These are phyloP conservation scores for Prunella fulvescens DNA, from an alignment of 2,113 vertebrate species.

Conservation along the genomic window DNA sequence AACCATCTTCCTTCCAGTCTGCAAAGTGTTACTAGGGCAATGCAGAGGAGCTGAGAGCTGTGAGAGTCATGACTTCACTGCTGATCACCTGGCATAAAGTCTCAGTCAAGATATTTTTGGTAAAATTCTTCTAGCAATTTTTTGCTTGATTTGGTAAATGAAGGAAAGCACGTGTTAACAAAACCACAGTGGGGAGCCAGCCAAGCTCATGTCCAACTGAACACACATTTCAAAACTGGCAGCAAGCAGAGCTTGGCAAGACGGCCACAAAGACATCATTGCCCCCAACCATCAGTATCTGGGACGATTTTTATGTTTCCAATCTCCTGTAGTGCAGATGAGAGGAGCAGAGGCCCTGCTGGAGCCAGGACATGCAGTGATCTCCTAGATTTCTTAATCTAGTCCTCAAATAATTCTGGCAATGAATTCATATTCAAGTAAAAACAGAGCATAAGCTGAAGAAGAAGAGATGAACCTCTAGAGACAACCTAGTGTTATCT, in stretches of 20 bases:
- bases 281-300: not conserved
- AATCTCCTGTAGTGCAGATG: not conserved
- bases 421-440: constrained; percentile 42
- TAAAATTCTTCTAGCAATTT: not conserved
- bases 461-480: not conserved
- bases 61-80: not conserved
- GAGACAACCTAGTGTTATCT: not conserved
- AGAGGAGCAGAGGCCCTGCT: not conserved
- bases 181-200: not conserved
- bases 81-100: not conserved
- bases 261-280: not conserved
- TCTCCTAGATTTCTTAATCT: not conserved
- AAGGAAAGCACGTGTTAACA: not conserved
- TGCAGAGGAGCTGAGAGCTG: not conserved
- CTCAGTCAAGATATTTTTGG: not conserved
- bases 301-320: not conserved
- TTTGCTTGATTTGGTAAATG: not conserved
- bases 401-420: not conserved
- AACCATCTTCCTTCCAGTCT: not conserved
- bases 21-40: not conserved
- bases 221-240: not conserved
- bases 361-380: not conserved
- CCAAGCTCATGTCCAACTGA: not conserved
- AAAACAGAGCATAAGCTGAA: not conserved
- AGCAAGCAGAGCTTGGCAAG: not conserved